Conservation (phyloP, 2,888 invertebrate genomes). For the Mythimna vitellina region DNA sequence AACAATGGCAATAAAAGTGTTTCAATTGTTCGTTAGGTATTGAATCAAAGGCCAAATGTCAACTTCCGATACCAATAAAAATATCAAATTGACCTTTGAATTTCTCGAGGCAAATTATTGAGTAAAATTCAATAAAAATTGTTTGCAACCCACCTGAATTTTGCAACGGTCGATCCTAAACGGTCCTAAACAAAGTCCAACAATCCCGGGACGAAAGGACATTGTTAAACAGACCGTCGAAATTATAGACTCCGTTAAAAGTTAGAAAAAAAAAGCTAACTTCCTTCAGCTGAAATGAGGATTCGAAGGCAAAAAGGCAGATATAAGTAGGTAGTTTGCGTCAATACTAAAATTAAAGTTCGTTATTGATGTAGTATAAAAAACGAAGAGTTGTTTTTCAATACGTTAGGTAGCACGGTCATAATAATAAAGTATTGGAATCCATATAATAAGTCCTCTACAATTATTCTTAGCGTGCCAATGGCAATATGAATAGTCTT, state of each 20-base stretch:
- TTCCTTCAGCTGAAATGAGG: conserved; percentile 9
- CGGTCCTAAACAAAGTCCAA: conserved; percentile 46
- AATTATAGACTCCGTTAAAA: conserved; percentile 40
- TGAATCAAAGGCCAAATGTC: conserved; percentile 29
- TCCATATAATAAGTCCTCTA: neutral
- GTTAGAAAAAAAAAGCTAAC: conserved; percentile 11
- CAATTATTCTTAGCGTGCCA: neutral
- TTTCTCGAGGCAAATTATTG: conserved; percentile 13
- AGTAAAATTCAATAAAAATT: conserved; percentile 38
- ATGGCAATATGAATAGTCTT: neutral
- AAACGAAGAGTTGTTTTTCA: too few species aligned
- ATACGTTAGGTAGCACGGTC: too few species aligned
- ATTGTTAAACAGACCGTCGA: conserved; percentile 25
- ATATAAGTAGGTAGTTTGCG: neutral
- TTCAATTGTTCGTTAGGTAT: conserved; percentile 20
- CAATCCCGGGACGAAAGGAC: conserved; percentile 22
- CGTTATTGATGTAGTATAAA: too few species aligned
- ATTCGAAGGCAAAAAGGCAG: conserved; percentile 3
- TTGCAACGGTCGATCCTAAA: conserved; percentile 14
- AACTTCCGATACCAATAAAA: conserved; percentile 9
- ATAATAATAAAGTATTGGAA: too few species aligned
- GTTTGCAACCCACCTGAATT: conserved; percentile 17
- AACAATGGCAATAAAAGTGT: conserved; percentile 10
- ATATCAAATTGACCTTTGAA: conserved; percentile 15
- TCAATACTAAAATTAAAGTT: neutral